Conservation (phyloP, 2,888 invertebrate genomes). For the Punctoribates punctum region DNA sequence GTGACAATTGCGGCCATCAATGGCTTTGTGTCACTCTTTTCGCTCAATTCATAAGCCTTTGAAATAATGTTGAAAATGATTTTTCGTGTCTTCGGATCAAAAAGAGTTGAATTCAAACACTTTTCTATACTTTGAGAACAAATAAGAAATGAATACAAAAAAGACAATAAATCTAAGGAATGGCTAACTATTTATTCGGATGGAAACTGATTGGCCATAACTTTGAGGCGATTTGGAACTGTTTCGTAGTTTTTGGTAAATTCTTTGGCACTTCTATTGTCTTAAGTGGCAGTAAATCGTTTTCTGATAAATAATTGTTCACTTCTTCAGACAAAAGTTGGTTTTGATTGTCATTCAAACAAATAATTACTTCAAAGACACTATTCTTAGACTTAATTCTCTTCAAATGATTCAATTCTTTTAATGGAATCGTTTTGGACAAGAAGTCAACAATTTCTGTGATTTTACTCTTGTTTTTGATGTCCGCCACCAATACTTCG, state of each 20-base stretch:
- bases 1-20: conserved; percentile 31
- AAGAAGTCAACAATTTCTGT: conserved; percentile 25
- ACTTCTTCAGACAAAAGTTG: neutral
- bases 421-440: neutral
- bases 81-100: conserved; percentile 58
- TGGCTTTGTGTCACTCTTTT: neutral
- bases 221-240: conserved; percentile 62
- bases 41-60: conserved; percentile 13
- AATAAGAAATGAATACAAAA: conserved; percentile 18
- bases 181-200: conserved; percentile 61
- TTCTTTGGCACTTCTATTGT: conserved; percentile 46
- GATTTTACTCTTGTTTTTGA: conserved; percentile 9
- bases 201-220: conserved; percentile 83
- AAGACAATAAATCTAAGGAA: neutral
- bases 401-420: conserved; percentile 32
- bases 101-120: conserved; percentile 61
- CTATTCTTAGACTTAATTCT: conserved; percentile 8
- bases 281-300: conserved; percentile 7
- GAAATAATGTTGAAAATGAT: conserved; percentile 62
- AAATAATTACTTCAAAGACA: conserved; percentile 6
- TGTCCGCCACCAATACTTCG: conserved; percentile 6
- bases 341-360: neutral
- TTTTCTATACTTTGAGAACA: conserved; percentile 45
- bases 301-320: neutral
- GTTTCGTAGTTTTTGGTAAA: conserved; percentile 65